Conservation (phyloP, 2,797 vertebrate species). For the Rhinophrynus dorsalis region DNA sequence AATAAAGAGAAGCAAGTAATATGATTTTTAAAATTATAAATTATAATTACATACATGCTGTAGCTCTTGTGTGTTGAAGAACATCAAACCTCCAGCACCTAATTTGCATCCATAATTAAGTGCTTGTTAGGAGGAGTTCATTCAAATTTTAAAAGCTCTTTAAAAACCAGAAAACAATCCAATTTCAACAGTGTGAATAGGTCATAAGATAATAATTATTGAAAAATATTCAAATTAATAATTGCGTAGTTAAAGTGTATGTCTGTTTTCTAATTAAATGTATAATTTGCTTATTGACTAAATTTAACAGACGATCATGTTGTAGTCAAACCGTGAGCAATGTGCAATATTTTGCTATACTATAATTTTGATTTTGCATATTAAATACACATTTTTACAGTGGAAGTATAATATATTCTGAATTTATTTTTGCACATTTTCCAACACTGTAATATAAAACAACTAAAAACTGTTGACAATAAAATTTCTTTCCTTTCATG, state of each 20-base stretch:
- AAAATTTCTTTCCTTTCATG: no score
- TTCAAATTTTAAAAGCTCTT: slow-evolving; percentile 31
- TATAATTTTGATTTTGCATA: no score
- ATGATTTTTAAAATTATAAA: slow-evolving; percentile 29
- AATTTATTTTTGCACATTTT: no score
- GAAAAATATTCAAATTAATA: not conserved
- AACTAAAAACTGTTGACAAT: no score
- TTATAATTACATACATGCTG: slow-evolving; percentile 33
- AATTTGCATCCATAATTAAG: slow-evolving; percentile 44
- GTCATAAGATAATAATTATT: not conserved
- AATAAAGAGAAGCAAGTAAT: slow-evolving; percentile 22
- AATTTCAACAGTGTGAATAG: not conserved
- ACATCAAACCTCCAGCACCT: slow-evolving; percentile 16
- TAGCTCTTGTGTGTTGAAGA: slow-evolving; percentile 23
- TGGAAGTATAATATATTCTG: no score
- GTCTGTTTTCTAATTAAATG: not conserved
- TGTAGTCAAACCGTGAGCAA: no score
- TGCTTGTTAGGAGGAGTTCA: slow-evolving; percentile 26
- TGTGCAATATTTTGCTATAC: no score
- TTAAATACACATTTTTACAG: no score
- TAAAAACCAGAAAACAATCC: slow-evolving; percentile 34
- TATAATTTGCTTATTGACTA: not conserved
- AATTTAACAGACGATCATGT: no score
- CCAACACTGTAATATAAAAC: no score
- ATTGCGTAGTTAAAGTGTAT: not conserved